Evolutionary conservation across 1,140 invertebrate genomes (phyloP), one percentile per base, ranked within the genome.

Genomic region (Rhagoletis pomonella): DNA sequence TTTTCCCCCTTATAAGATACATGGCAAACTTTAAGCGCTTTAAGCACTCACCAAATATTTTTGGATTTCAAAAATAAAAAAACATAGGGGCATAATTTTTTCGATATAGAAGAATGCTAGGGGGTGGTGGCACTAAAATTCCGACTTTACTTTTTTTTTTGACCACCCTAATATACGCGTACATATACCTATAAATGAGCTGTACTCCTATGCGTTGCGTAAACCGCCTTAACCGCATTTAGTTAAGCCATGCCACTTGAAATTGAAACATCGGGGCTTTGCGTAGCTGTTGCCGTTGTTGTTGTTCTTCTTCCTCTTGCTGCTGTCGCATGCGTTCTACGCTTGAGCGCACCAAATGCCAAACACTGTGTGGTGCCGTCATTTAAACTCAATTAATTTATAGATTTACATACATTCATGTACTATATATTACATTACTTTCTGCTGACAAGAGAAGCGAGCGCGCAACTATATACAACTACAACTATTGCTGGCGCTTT

Each of bases 321-420:
- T 42, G 65, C 19, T 67, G 65, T 2, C 65, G 67, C 42, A 47
- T 73, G 67, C 17, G 14, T 73, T 73, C 42, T 73, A 12, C 42
- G 67, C 42, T 42, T 14, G 47, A 81, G 14, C 12, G 73, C 44
- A n/a, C n/a, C 73, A 67, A 60, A 86, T 60, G n/a, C 60, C 87
- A 69, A 42, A 88, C 89, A 50, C 88, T 89, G 89, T 91, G 90
- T 90, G 91, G 90, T 91, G 91, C 90, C 90, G 89, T 90, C 90
- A 90, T 90, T 92, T 92, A 91, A 90, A 91, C 90, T 92, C 90
- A 91, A 92, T 92, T 92, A 90, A 92, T 92, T 92, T 91, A 91
- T 90, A 90, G 87, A 90, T 73, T 77, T 87, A 59, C 47, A 77
- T 65, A 50, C 17, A 29, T 29, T 29, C 29, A 29, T 29, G 29